A percentile compares a stretch with the other conserved stretches of the same genome.
These are phyloP conservation scores for Cordilura impudica DNA, from an alignment of 2,888 invertebrate genomes.

Conservation along the genomic window DNA sequence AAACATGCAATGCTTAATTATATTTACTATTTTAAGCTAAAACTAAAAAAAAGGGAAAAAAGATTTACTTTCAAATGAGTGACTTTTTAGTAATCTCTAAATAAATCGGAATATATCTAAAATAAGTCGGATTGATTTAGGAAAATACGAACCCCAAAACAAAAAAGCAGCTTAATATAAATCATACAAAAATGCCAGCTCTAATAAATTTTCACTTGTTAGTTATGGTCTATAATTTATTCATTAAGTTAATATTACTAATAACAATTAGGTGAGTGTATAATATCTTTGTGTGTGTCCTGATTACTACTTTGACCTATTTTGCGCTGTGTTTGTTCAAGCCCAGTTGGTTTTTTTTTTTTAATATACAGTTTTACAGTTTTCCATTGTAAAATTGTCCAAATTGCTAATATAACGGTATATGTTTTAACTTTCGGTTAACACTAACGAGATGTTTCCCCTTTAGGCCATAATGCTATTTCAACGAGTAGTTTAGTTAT, in stretches of 20 bases:
- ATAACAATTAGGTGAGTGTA: not conserved
- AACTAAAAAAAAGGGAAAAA: too few species aligned
- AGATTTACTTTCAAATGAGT: too few species aligned
- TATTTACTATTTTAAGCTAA: too few species aligned
- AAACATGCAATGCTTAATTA: too few species aligned
- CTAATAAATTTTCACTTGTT: not conserved
- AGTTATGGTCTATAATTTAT: not conserved
- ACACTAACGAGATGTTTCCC: constrained; percentile 56
- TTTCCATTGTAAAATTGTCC: constrained; percentile 48
- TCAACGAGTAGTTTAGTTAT: constrained; percentile 53
- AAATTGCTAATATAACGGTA: constrained; percentile 36
- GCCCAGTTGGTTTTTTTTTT: not conserved
- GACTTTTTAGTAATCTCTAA: too few species aligned
- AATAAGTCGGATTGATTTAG: too few species aligned
- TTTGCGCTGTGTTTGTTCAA: not conserved
- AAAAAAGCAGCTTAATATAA: too few species aligned
- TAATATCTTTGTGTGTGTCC: constrained; percentile 1
- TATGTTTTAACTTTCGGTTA: constrained; percentile 31
- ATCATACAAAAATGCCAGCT: too few species aligned
- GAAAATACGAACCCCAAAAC: too few species aligned
- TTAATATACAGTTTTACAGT: not conserved
- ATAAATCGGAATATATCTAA: too few species aligned
- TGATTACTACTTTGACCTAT: constrained; percentile 23
- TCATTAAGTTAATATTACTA: not conserved
- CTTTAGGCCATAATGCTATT: constrained; percentile 46